A percentile compares a stretch with the other conserved stretches of the same genome.
These are phyloP conservation scores for Homalodisca vitripennis DNA, from an alignment of 1,140 invertebrate species.

Conservation along the genomic window DNA sequence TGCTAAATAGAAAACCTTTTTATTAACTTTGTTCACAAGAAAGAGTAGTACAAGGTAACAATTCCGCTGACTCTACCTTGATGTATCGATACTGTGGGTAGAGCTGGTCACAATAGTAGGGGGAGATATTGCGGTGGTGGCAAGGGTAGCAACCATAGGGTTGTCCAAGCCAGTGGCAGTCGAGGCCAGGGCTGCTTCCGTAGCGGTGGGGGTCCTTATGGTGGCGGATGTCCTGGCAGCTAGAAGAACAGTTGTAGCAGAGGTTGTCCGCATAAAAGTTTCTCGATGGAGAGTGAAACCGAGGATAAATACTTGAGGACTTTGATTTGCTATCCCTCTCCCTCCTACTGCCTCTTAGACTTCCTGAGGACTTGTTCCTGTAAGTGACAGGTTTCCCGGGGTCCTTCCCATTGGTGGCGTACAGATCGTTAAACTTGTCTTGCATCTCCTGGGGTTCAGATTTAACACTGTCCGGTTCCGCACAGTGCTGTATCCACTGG, in stretches of 20 bases:
- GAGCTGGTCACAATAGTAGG: constrained; percentile 27
- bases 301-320: constrained; percentile 21
- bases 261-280: constrained; percentile 1
- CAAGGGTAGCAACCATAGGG: constrained; percentile 18
- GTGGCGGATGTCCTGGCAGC: constrained; percentile 22
- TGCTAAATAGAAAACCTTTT: no score
- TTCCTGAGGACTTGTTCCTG: constrained; percentile 21
- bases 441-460: neutral
- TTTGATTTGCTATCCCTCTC: constrained; percentile 29
- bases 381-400: constrained; percentile 20
- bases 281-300: constrained; percentile 22
- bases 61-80: constrained; percentile 3
- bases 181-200: constrained; percentile 28
- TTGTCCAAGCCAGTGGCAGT: constrained; percentile 25
- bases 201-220: constrained; percentile 27
- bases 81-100: constrained; percentile 23
- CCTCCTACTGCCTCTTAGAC: constrained; percentile 22
- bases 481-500: constrained; percentile 37
- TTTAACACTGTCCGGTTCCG: neutral
- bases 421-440: constrained; percentile 15
- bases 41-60: no score
- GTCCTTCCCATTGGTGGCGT: neutral
- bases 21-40: no score
- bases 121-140: constrained; percentile 6
- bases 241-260: constrained; percentile 25